Evolutionary conservation across 2,888 invertebrate genomes (phyloP).

Genomic region (Anorthoa munda): DNA sequence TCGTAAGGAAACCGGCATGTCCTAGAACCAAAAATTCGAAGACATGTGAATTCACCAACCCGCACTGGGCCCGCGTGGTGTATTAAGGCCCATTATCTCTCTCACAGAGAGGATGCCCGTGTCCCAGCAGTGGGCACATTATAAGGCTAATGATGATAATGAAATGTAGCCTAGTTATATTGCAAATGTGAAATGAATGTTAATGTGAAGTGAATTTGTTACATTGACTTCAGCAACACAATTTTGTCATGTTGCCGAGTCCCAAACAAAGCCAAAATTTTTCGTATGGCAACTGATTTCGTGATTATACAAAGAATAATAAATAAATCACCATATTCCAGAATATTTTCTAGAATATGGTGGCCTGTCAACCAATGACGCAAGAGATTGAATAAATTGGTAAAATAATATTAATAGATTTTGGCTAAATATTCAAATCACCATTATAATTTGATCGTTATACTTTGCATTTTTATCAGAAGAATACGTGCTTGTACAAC

Average conservation of each 20-base stretch:
- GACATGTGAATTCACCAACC: too few species aligned
- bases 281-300: background rate
- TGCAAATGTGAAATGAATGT: too few species aligned
- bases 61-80: too few species aligned
- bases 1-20: too few species aligned
- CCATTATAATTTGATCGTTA: conserved; percentile 14
- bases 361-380: conserved; percentile 24
- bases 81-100: too few species aligned
- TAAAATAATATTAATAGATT: conserved; percentile 17
- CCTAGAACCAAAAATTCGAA: too few species aligned
- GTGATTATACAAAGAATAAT: conserved; percentile 11
- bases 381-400: conserved; percentile 40
- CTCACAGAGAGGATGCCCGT: too few species aligned
- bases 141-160: too few species aligned
- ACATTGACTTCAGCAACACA: background rate
- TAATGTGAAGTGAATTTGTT: background rate
- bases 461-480: conserved; percentile 37
- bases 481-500: background rate
- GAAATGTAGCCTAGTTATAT: background rate
- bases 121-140: too few species aligned
- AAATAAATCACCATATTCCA: conserved; percentile 20
- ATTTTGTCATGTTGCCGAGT: background rate
- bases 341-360: conserved; percentile 13
- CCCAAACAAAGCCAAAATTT: background rate
- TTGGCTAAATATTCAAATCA: conserved; percentile 35